A percentile compares a stretch with the other conserved stretches of the same genome.
These are phyloP conservation scores for Hypomecis punctinalis DNA, from an alignment of 2,888 invertebrate species.

Conservation along the genomic window DNA sequence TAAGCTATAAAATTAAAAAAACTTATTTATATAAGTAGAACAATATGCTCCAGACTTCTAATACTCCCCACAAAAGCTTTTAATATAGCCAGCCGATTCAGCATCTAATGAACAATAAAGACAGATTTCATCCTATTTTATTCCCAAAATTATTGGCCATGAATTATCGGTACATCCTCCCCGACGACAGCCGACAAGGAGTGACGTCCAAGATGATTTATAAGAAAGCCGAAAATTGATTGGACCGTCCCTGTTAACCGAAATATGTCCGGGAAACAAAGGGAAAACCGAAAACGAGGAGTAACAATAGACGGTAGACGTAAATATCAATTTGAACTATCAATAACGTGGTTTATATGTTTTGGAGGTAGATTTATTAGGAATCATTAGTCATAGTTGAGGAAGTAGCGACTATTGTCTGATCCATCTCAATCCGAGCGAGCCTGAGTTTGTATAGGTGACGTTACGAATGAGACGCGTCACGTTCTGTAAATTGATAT, in stretches of 20 bases:
- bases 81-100: slow-evolving; percentile 25
- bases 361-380: slow-evolving; percentile 40
- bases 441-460: slow-evolving; percentile 22
- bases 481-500: slow-evolving; percentile 68
- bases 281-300: slow-evolving; percentile 55
- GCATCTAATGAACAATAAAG: slow-evolving; percentile 41
- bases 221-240: slow-evolving; percentile 76
- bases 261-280: slow-evolving; percentile 70
- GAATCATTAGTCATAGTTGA: slow-evolving; percentile 44
- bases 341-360: slow-evolving; percentile 45
- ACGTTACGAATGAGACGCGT: slow-evolving; percentile 51
- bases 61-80: slow-evolving; percentile 14
- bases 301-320: slow-evolving; percentile 46
- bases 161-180: slow-evolving; percentile 61
- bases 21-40: no score
- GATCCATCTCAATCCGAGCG: slow-evolving; percentile 40
- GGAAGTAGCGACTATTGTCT: slow-evolving; percentile 41
- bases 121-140: slow-evolving; percentile 37
- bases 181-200: slow-evolving; percentile 49
- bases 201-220: slow-evolving; percentile 75
- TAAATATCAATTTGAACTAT: slow-evolving; percentile 52
- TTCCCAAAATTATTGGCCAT: slow-evolving; percentile 54
- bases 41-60: not conserved
- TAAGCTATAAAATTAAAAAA: no score
- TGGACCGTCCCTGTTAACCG: slow-evolving; percentile 61